Evolutionary conservation across 2,888 invertebrate genomes (phyloP).

Genomic region (Lymantria monacha): DNA sequence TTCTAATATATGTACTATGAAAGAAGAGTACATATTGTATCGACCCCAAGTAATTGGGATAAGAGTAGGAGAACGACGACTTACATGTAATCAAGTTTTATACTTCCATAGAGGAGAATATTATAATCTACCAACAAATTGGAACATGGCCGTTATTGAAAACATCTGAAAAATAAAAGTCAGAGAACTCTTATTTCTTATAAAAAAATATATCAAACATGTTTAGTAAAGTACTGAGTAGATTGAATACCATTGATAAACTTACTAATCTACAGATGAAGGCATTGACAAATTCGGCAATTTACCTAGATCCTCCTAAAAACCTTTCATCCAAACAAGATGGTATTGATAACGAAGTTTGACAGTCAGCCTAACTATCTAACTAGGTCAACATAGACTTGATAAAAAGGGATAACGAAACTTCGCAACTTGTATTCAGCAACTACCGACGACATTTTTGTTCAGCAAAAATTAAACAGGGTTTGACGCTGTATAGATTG

Average conservation of each 20-base stretch:
- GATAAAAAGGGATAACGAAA: slow-evolving; percentile 38
- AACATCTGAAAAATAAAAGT: too few relatives aligned
- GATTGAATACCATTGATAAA: neutral
- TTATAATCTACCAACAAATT: too few relatives aligned
- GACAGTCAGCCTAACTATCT: slow-evolving; percentile 31
- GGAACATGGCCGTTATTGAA: too few relatives aligned
- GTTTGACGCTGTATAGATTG: slow-evolving; percentile 27
- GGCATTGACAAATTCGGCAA: neutral
- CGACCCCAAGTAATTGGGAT: too few relatives aligned
- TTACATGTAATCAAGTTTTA: too few relatives aligned
- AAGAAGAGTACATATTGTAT: too few relatives aligned
- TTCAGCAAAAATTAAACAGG: slow-evolving; percentile 37
- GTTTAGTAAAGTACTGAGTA: too few relatives aligned
- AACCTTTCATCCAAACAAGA: slow-evolving; percentile 29
- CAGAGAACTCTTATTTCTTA: too few relatives aligned
- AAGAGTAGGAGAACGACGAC: too few relatives aligned
- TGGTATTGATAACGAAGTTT: slow-evolving; percentile 33
- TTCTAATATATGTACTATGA: too few relatives aligned
- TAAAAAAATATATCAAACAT: too few relatives aligned
- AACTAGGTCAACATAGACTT: slow-evolving; percentile 35
- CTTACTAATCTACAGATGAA: neutral
- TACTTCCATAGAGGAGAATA: too few relatives aligned
- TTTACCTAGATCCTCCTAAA: slow-evolving; percentile 13
- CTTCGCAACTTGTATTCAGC: slow-evolving; percentile 16
- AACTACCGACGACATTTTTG: slow-evolving; percentile 24